Conservation (phyloP, 1,140 invertebrate species). For the Neodiprion pinetum region DNA sequence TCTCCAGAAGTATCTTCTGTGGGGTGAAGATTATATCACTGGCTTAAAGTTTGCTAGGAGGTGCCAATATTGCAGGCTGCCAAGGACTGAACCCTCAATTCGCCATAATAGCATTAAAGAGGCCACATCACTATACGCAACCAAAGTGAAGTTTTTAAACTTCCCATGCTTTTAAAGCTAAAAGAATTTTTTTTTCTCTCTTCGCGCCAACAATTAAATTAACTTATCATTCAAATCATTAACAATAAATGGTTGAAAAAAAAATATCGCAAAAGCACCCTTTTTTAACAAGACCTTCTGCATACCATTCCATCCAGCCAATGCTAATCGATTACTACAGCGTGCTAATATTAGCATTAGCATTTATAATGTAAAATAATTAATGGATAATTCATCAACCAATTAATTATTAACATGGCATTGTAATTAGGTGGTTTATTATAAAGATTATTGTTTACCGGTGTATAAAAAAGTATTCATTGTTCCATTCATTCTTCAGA, state of each 20-base stretch:
- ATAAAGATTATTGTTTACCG: constrained; percentile 48
- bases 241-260: not conserved
- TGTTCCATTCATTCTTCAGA: constrained; percentile 50
- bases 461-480: constrained; percentile 57
- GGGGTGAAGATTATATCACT: not conserved
- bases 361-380: not conserved
- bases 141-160: too few species aligned
- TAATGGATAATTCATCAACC: constrained; percentile 1
- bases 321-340: not conserved
- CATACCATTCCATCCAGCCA: not conserved
- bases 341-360: not conserved
- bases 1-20: not conserved
- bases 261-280: not conserved
- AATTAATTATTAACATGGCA: not conserved
- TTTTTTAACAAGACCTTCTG: not conserved
- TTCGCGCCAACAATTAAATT: not conserved
- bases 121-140: too few species aligned
- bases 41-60: constrained; percentile 1
- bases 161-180: too few species aligned
- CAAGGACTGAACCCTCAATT: not conserved
- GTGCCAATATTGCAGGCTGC: not conserved
- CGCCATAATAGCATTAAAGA: not conserved
- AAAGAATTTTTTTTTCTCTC: too few species aligned
- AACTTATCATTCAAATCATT: not conserved
- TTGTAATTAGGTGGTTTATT: constrained; percentile 25